phyloP scores from a whole-genome alignment of 2,113 vertebrate genomes.

The Uria aalge region DNA sequence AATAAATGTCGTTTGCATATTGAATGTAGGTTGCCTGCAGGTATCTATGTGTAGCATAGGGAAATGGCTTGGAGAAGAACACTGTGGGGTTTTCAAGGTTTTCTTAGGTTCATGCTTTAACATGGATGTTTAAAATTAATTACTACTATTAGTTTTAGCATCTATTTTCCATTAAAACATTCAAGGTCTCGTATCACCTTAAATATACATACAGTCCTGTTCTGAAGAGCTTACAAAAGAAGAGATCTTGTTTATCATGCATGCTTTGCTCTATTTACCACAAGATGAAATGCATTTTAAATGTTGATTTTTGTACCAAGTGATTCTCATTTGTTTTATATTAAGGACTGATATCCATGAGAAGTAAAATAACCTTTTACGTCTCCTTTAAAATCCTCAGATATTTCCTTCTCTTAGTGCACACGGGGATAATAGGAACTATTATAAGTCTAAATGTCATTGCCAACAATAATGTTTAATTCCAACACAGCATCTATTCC shows the following conservation, averaged over 20 bases:
- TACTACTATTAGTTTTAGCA: neutral
- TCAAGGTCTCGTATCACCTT: neutral
- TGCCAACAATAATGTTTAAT: neutral
- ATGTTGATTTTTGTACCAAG: neutral
- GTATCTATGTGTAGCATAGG: neutral
- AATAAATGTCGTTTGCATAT: neutral
- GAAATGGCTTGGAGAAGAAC: neutral
- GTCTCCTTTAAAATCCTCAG: neutral
- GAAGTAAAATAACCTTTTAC: neutral
- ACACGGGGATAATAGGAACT: neutral
- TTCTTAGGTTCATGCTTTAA: neutral
- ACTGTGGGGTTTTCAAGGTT: neutral
- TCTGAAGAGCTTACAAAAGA: neutral
- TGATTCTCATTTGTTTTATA: neutral
- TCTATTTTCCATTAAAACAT: neutral
- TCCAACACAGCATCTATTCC: neutral
- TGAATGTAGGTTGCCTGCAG: fast-evolving
- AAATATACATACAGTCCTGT: neutral
- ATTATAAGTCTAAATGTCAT: neutral
- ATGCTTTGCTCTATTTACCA: neutral
- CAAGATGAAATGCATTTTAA: neutral
- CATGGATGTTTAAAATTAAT: neutral
- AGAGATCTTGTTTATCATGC: neutral
- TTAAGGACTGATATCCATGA: neutral
- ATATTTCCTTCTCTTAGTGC: neutral